These are phyloP conservation scores for Pseudomugil gertrudae DNA, from an alignment of 2,797 vertebrate species.

Conservation along the genomic window DNA sequence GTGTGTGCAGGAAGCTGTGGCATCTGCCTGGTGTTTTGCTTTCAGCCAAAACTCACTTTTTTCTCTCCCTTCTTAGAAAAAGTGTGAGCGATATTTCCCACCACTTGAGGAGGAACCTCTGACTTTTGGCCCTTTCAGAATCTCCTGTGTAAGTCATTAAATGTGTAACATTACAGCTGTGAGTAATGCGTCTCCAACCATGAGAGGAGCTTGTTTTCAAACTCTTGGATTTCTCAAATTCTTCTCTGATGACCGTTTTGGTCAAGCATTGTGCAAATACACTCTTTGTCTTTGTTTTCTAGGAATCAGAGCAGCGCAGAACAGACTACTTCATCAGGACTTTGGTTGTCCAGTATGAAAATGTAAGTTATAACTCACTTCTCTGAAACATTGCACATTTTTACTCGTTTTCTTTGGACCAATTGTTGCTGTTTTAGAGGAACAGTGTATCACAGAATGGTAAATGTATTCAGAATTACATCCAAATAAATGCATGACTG, in stretches of 20 bases:
- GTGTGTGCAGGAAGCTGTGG: slow-evolving; percentile 49
- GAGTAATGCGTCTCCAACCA: slow-evolving; percentile 1
- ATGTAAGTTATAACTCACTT: slow-evolving; percentile 79
- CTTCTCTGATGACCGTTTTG: slow-evolving; percentile 22
- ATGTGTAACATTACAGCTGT: slow-evolving; percentile 34
- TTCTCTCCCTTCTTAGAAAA: slow-evolving; percentile 87
- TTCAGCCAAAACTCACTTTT: slow-evolving; percentile 40
- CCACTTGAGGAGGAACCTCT: slow-evolving; percentile 87
- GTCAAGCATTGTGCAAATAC: slow-evolving; percentile 16
- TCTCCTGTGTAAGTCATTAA: slow-evolving; percentile 92
- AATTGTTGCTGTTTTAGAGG: background rate
- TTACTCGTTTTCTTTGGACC: no score
- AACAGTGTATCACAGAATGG: no score
- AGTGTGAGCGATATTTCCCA: slow-evolving; percentile 97
- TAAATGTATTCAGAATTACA: no score
- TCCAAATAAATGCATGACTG: no score
- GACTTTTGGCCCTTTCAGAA: slow-evolving; percentile 91
- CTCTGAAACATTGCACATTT: background rate
- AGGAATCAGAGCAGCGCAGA: slow-evolving; percentile 93
- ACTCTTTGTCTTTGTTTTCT: slow-evolving; percentile 50
- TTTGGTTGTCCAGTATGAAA: slow-evolving; percentile 89
- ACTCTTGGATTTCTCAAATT: slow-evolving; percentile 41
- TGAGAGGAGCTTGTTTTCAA: background rate
- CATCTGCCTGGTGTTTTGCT: slow-evolving; percentile 37
- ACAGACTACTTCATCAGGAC: slow-evolving; percentile 94